Percentiles rank a stretch among this genome's conserved stretches.
phyloP scores from a whole-genome alignment of 2,113 vertebrate genomes.

The Lepidiolamprologus cunningtoni region DNA sequence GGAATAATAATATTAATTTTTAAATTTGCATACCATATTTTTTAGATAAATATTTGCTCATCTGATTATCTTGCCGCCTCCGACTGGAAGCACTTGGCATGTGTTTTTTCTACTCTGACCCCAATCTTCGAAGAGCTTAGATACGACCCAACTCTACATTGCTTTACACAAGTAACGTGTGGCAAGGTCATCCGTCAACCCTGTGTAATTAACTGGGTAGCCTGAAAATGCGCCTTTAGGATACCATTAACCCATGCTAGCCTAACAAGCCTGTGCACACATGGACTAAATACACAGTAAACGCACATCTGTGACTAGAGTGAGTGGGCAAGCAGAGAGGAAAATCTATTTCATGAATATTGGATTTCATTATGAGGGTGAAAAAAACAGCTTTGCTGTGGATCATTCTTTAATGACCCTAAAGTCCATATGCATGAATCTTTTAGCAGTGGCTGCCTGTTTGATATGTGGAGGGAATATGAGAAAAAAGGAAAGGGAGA shows the following conservation, averaged over 20 bases:
- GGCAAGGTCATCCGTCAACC: constrained; percentile 49
- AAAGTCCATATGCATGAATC: constrained; percentile 71
- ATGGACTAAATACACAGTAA: constrained; percentile 42
- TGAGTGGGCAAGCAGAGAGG: constrained; percentile 17
- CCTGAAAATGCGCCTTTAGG: constrained; percentile 48
- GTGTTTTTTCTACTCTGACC: constrained; percentile 27
- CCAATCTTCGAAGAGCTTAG: constrained; percentile 31
- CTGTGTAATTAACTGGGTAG: constrained; percentile 54
- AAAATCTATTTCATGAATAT: constrained; percentile 73
- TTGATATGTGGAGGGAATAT: constrained; percentile 38
- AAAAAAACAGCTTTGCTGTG: constrained; percentile 57
- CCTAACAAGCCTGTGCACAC: constrained; percentile 52
- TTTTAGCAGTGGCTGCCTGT: constrained; percentile 62
- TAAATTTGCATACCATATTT: not conserved
- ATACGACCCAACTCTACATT: not conserved
- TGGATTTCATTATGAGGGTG: constrained; percentile 66
- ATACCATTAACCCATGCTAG: constrained; percentile 61
- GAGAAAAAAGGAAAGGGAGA: not conserved
- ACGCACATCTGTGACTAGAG: constrained; percentile 32
- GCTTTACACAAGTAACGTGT: constrained; percentile 45
- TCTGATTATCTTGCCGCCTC: not conserved
- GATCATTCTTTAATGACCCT: constrained; percentile 72
- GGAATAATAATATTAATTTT: not conserved
- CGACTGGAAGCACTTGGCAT: not conserved
- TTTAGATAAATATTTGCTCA: not conserved